Evolutionary conservation across 2,888 invertebrate genomes (phyloP), one percentile per base, ranked within the genome.

Genomic region (Carabus problematicus): DNA sequence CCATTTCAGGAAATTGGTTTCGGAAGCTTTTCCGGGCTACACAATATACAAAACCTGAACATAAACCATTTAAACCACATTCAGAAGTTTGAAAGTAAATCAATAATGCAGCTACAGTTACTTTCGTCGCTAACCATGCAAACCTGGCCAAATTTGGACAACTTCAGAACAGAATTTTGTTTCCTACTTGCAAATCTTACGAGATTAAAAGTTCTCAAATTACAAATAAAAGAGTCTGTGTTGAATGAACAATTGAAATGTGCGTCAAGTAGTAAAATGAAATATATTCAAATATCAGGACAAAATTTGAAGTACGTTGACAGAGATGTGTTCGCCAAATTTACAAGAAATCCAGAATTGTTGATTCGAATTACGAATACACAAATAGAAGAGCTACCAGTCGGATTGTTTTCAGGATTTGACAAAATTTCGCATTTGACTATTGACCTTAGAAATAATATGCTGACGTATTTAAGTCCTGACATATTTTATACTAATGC

Each of bases 401-500:
- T 90, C 0, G 91, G 92, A 71, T 87, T 94, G 72, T 91, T 94
- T 82, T 87, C 91, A 63, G 87, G 89, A 72, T 85, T 94, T 77
- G 89, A 91, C 64, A 89, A 90, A 77, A 87, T 94, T 76, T 91
- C 93, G 8, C 91, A 93, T 80, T 85, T 95, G 70, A 90, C 90
- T 45, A 86, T 96, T 71, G 94, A 95, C 82, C 85, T 95, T 73
- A 89, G 92, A 71, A 87, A 90, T 78, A 96, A 96, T 83, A 88
- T 89, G 82, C 86, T 95, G 77, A 87, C 89, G 42, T 88, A 90
- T 70, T 85, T 95, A 72, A 91, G 91, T 79, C 91, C 94, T 62
- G 92, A 93, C 71, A 91, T 92, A 72, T 91, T 95, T 79, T 95
- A 95, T 81, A 91, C 92, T 29, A 94, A 95, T 81, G 88, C 91